These are phyloP conservation scores for Umimayanthus chanpuru DNA, from an alignment of 92 coral and sea anemone genomes.

Conservation along the genomic window DNA sequence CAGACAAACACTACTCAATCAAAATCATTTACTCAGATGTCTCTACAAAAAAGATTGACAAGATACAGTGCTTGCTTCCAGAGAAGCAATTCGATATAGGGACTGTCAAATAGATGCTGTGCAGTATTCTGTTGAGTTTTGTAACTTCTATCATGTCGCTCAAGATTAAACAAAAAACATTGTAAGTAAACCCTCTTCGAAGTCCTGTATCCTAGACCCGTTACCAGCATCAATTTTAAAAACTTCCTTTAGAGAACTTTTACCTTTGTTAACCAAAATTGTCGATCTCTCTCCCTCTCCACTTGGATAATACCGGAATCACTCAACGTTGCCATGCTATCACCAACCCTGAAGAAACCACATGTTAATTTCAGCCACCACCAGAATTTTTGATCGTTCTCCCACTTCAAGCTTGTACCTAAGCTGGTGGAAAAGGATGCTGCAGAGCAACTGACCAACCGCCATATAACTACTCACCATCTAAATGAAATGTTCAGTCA, in stretches of 20 bases:
- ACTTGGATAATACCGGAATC: slow-evolving; percentile 21
- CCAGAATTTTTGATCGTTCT: background rate
- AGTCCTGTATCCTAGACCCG: slow-evolving; percentile 41
- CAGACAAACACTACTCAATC: background rate
- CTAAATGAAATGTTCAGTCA: no score
- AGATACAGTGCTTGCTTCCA: background rate
- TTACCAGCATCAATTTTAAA: slow-evolving; percentile 20
- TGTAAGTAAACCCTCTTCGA: slow-evolving; percentile 27
- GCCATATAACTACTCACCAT: no score
- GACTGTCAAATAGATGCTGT: background rate
- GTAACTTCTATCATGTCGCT: slow-evolving; percentile 19
- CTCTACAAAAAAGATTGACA: slow-evolving; percentile 26
- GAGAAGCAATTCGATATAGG: background rate
- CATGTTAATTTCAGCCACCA: no score
- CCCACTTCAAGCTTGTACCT: background rate
- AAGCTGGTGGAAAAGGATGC: background rate
- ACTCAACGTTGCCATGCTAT: slow-evolving; percentile 26
- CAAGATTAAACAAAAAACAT: background rate
- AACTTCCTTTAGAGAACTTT: slow-evolving; percentile 9
- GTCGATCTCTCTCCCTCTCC: slow-evolving; percentile 3
- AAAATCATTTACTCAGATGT: slow-evolving; percentile 39
- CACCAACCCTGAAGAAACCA: no score
- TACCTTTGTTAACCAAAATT: slow-evolving; percentile 33
- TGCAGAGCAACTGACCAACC: no score
- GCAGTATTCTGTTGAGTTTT: background rate